Percentiles rank a stretch among this genome's conserved stretches.
Conservation (phyloP, 2,113 vertebrate genomes). For the Amphiprion percula region DNA sequence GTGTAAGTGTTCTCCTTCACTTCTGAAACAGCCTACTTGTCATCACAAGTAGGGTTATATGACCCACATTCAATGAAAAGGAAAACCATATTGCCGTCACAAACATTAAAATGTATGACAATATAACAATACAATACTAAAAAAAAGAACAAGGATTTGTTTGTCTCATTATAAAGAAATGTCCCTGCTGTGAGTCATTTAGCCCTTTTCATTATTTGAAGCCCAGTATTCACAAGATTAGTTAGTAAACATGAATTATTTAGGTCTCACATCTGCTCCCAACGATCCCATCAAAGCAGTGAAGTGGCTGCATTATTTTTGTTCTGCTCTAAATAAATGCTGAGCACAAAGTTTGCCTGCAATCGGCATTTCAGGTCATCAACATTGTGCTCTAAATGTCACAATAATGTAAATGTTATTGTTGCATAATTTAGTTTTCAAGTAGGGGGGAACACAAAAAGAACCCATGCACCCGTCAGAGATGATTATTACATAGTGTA, state of each 20-base stretch:
- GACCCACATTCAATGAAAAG: background rate
- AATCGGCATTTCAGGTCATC: slow-evolving; percentile 56
- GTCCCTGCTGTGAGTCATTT: slow-evolving; percentile 10
- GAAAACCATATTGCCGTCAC: background rate
- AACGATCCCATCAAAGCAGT: background rate
- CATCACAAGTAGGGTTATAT: background rate
- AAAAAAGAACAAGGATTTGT: background rate
- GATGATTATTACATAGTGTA: no score
- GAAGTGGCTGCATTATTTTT: slow-evolving; percentile 24
- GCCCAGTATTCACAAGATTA: slow-evolving; percentile 1
- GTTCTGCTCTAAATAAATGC: slow-evolving; percentile 38
- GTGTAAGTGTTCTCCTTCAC: no score
- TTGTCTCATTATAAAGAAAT: background rate
- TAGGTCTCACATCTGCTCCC: slow-evolving; percentile 37
- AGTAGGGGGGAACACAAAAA: slow-evolving; percentile 8
- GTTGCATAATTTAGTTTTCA: slow-evolving; percentile 39
- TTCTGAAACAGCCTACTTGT: background rate
- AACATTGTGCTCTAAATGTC: slow-evolving; percentile 21
- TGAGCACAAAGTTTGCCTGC: slow-evolving; percentile 19
- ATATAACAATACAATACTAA: background rate
- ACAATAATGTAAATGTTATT: slow-evolving; percentile 47
- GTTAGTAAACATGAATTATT: slow-evolving; percentile 41
- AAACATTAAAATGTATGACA: background rate
- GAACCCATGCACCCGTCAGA: background rate
- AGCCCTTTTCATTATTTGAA: slow-evolving; percentile 31